phyloP scores from a whole-genome alignment of 1,140 invertebrate genomes.

The Chironomus striatipennis region DNA sequence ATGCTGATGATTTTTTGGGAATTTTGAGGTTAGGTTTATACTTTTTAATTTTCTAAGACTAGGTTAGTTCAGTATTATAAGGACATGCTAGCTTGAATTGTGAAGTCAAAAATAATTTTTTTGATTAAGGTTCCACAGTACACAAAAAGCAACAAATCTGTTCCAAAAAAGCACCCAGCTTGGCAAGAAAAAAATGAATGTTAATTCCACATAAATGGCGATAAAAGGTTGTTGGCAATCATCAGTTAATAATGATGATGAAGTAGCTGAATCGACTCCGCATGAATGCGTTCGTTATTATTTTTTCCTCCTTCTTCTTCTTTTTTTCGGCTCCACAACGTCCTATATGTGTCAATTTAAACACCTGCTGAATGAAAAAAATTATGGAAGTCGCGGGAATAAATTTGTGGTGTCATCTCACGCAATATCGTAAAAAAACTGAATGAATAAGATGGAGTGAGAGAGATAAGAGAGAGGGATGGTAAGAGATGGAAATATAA shows the following conservation, averaged over 20 bases:
- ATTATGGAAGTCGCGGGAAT: not conserved
- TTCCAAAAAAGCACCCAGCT: not conserved
- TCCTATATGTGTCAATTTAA: slow-evolving; percentile 12
- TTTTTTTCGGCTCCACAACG: not conserved
- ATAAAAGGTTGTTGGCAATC: slow-evolving; percentile 16
- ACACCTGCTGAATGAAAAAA: not conserved
- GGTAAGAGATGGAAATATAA: too few species aligned
- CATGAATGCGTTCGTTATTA: not conserved
- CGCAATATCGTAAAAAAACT: not conserved
- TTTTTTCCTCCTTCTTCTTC: too few species aligned
- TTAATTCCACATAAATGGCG: slow-evolving; percentile 5
- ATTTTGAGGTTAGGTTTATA: too few species aligned
- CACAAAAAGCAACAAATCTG: too few species aligned
- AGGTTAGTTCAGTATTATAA: too few species aligned
- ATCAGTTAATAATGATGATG: slow-evolving; percentile 20
- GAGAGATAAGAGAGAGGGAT: not conserved
- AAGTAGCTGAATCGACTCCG: slow-evolving; percentile 1
- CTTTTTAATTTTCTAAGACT: too few species aligned
- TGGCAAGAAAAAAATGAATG: not conserved
- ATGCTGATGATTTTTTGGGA: too few species aligned
- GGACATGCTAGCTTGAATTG: too few species aligned
- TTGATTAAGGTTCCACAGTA: too few species aligned
- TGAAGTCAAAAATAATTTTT: too few species aligned
- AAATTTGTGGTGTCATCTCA: slow-evolving; percentile 13
- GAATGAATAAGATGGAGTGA: not conserved